phyloP scores from a whole-genome alignment of 2,113 vertebrate species.

The Hirundichthys speculiger region DNA sequence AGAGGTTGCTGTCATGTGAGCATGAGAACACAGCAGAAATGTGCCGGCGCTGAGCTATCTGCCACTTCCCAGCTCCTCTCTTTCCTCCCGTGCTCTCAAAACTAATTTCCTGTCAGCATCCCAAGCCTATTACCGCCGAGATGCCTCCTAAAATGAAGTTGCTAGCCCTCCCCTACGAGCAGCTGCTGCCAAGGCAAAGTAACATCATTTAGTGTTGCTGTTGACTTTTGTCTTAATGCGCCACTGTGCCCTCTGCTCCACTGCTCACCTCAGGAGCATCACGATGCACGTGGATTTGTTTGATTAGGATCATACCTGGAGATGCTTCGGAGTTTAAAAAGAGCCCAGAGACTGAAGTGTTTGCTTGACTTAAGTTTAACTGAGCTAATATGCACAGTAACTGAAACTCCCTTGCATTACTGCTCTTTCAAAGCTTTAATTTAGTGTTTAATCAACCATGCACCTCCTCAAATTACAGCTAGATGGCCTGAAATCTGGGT shows the following conservation, averaged over 20 bases:
- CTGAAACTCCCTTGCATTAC: too few species aligned
- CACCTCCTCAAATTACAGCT: too few species aligned
- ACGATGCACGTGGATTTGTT: constrained; percentile 23
- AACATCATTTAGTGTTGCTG: constrained; percentile 59
- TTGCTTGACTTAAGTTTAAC: constrained; percentile 7
- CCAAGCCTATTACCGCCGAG: constrained; percentile 59
- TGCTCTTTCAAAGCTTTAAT: too few species aligned
- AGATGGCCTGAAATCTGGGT: too few species aligned
- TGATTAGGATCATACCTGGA: constrained; percentile 15
- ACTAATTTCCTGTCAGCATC: constrained; percentile 69
- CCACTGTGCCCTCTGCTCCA: constrained; percentile 31
- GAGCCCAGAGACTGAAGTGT: neutral
- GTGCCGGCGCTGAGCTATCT: constrained; percentile 29
- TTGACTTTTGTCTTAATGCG: constrained; percentile 59
- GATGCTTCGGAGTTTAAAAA: constrained; percentile 10
- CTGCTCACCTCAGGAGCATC: constrained; percentile 37
- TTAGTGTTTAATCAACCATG: too few species aligned
- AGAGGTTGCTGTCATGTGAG: constrained; percentile 14
- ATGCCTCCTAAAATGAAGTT: constrained; percentile 46
- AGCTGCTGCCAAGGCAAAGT: constrained; percentile 38
- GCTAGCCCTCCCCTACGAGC: constrained; percentile 28
- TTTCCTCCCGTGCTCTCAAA: constrained; percentile 61
- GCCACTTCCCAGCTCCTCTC: constrained; percentile 42
- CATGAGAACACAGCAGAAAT: constrained; percentile 9
- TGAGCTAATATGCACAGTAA: neutral